Percentiles rank a stretch among this genome's conserved stretches.
Conservation (phyloP, 2,888 invertebrate species). For the Pyrrhosoma nymphula region DNA sequence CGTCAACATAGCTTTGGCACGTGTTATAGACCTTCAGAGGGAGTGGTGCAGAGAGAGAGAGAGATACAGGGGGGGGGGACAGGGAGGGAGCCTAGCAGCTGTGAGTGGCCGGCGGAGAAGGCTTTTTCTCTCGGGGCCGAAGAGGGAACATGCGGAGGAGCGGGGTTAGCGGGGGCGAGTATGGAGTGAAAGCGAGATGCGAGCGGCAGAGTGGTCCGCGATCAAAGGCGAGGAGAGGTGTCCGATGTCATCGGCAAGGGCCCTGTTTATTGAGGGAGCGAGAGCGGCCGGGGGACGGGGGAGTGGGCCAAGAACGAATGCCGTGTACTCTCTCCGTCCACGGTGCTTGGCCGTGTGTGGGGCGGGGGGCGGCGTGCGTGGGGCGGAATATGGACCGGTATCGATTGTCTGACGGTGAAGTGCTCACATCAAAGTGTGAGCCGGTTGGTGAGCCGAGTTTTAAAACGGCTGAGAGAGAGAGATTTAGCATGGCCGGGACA, state of each 20-base stretch:
- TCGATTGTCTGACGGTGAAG: not conserved
- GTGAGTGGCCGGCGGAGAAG: no score
- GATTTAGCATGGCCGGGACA: not conserved
- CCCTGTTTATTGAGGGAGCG: not conserved
- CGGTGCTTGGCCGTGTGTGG: not conserved
- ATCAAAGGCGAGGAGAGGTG: not conserved
- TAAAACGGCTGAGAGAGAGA: not conserved
- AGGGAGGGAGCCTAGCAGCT: no score
- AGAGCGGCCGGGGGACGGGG: not conserved
- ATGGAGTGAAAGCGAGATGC: not conserved
- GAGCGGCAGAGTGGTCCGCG: not conserved
- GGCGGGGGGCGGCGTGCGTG: no score
- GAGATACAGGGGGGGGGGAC: no score
- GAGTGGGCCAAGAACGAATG: not conserved
- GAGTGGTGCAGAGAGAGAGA: no score
- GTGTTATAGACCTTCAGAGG: no score
- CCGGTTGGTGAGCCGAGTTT: not conserved
- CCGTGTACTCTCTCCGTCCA: not conserved
- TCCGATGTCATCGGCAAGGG: not conserved
- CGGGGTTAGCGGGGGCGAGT: not conserved
- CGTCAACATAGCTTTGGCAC: no score
- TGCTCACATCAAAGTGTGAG: not conserved
- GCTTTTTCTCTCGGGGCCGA: no score
- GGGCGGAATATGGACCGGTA: not conserved
- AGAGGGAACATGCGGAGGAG: no score